These are phyloP conservation scores for Rhyacophila brunnea DNA, from an alignment of 1,140 invertebrate genomes.

Conservation along the genomic window DNA sequence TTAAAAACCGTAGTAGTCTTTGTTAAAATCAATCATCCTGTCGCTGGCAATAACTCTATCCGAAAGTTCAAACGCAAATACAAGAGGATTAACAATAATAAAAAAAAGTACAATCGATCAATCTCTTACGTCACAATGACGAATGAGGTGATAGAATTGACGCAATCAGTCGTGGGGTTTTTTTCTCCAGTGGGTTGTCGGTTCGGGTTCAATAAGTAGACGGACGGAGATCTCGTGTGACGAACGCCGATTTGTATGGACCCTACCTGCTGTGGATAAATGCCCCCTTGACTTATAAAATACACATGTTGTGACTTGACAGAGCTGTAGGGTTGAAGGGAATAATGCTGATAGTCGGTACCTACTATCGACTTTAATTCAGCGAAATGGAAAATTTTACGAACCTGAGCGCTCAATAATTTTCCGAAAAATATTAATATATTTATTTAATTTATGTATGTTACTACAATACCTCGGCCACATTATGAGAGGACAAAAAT, in stretches of 20 bases:
- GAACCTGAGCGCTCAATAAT: too few species aligned
- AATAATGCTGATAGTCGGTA: conserved; percentile 1
- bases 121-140: conserved; percentile 11
- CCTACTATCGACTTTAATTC: too few species aligned
- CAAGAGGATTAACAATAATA: conserved; percentile 6
- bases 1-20: background rate
- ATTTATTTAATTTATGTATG: too few species aligned
- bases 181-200: conserved; percentile 8
- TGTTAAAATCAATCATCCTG: conserved; percentile 6
- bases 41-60: conserved; percentile 3
- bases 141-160: conserved; percentile 21
- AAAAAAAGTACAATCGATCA: conserved; percentile 3
- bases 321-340: conserved; percentile 16
- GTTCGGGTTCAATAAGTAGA: background rate
- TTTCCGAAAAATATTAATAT: too few species aligned
- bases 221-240: conserved; percentile 20
- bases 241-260: conserved; percentile 33
- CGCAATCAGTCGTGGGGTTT: conserved; percentile 1
- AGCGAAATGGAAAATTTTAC: too few species aligned
- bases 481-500: too few species aligned
- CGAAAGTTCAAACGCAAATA: background rate
- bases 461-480: too few species aligned
- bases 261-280: conserved; percentile 26
- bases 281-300: conserved; percentile 24
- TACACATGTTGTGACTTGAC: conserved; percentile 35